Base-by-base conservation (phyloP, 2,888 invertebrate genomes). In the Psococerastis gibbosa region DNA sequence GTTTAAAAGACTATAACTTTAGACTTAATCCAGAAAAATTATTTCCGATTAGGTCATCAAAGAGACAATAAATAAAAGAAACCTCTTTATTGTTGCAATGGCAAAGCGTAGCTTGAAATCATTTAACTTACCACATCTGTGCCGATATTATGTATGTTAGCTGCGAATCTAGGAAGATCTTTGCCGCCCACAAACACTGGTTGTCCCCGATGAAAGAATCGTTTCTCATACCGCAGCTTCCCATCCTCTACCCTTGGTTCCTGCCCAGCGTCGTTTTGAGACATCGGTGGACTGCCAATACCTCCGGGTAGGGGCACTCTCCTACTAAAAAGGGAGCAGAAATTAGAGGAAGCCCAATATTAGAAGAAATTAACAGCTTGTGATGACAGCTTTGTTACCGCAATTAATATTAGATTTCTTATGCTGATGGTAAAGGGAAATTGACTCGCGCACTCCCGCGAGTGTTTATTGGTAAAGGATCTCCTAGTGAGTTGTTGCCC, bases 151-250 rank as follows among this genome's bases (percentile, higher is more conserved):
- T 85, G 84, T 57, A 94, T 91, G 51, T 87, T 80, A 1, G 82
- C 94, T 35, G 85, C 76, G 59, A 87, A 87, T 57, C 84, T 75
- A 3, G 79, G 70, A 56, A 79, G 66, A 52, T 92, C 92, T 50
- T 82, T 76, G 15, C 89, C 87, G 63, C 89, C 89, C 2, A 91
- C 78, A 60, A 80, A 88, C 27, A 94, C 82, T 49, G 85, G 80
- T 64, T 94, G 92, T 0, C 92, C 92, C 48, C 92, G 71, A 57
- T 92, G 91, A 65, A 82, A 94, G 94, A 94, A 94, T 57, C 88
- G 72, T 50, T 89, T 73, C 64, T 94, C 92, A 64, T 88, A 92
- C 55, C 87, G 67, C 47, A 95, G 66, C 65, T 92, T 89, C 43
- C 92, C 92, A 65, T 92, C 92, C 64, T 94, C 94, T 51, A 94